Conservation (phyloP, 2,113 vertebrate species). For the Pomatostomus ruficeps region DNA sequence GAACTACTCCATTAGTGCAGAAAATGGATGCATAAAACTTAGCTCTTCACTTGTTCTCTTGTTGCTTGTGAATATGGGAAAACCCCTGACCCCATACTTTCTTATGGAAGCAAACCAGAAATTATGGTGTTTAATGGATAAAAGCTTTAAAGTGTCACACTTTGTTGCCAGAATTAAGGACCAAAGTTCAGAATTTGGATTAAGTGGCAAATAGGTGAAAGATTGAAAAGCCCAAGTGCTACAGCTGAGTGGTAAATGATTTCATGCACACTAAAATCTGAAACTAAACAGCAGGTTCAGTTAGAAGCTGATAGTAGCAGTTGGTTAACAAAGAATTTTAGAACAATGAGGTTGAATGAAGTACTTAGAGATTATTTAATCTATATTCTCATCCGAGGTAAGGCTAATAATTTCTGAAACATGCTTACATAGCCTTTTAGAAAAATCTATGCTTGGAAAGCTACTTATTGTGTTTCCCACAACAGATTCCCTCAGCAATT, state of each 20-base stretch:
- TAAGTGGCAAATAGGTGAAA: not conserved
- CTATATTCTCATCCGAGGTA: not conserved
- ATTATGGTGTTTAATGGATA: not conserved
- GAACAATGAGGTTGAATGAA: not conserved
- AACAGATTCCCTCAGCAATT: not conserved
- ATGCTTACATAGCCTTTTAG: not conserved
- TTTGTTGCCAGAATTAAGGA: not conserved
- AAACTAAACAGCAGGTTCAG: not conserved
- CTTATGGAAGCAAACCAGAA: not conserved
- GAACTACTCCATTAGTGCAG: not conserved
- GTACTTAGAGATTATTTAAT: not conserved
- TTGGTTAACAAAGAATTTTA: not conserved
- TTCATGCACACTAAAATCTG: not conserved
- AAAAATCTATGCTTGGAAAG: not conserved
- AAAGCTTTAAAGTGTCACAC: not conserved
- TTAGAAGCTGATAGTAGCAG: not conserved
- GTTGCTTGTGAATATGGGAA: not conserved
- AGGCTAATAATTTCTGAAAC: not conserved
- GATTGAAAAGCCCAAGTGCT: not conserved
- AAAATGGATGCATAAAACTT: not conserved
- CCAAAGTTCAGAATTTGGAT: not conserved
- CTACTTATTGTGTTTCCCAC: not conserved
- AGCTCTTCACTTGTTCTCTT: not conserved
- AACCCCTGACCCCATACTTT: not conserved
- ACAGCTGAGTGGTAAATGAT: not conserved